These are phyloP conservation scores for Scyliorhinus canicula DNA, from an alignment of 2,797 vertebrate species.

Conservation along the genomic window DNA sequence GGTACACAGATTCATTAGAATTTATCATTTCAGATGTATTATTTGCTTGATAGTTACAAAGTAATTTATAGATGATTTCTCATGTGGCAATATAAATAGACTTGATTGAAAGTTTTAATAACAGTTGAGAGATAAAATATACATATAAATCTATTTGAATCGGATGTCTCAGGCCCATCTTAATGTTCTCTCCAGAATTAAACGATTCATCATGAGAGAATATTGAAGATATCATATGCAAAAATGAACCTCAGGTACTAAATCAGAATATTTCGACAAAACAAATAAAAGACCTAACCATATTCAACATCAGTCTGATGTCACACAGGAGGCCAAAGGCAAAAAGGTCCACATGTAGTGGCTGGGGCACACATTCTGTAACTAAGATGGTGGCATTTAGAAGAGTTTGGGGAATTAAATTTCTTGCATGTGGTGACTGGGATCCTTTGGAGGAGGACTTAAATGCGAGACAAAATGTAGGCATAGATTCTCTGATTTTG, in stretches of 20 bases:
- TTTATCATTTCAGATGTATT: conserved; percentile 35
- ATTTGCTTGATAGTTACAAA: conserved; percentile 33
- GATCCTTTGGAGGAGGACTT: not conserved
- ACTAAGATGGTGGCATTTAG: not conserved
- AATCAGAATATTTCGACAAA: not conserved
- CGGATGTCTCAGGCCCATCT: not conserved
- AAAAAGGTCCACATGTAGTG: not conserved
- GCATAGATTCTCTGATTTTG: too few relatives aligned
- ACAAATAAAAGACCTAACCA: not conserved
- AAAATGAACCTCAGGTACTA: not conserved
- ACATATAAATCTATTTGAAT: conserved; percentile 13
- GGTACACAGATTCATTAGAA: conserved; percentile 25
- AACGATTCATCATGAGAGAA: conserved; percentile 7
- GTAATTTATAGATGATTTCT: conserved; percentile 27
- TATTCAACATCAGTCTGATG: not conserved
- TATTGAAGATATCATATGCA: not conserved
- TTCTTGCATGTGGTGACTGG: not conserved
- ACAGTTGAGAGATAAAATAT: conserved; percentile 30
- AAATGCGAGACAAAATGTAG: not conserved
- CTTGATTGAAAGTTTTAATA: conserved; percentile 36
- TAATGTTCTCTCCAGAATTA: not conserved
- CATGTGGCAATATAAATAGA: conserved; percentile 8
- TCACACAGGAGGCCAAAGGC: not conserved
- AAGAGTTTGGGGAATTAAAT: not conserved
- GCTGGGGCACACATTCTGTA: not conserved